Base-by-base conservation (phyloP, 1,140 invertebrate species). In the Branchinecta lindahli region DNA sequence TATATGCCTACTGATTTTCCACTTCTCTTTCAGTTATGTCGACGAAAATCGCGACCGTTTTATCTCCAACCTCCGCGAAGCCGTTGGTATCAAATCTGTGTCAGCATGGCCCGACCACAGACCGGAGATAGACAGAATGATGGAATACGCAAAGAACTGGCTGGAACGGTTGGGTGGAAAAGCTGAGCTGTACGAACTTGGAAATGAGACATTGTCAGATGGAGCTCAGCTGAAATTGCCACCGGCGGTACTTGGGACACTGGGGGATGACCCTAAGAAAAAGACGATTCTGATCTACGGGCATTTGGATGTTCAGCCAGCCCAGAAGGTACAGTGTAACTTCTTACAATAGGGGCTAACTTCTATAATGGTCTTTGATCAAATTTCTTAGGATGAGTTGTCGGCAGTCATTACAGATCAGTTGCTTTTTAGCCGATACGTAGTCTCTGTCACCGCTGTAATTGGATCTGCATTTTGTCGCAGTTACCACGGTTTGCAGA, bases 221-320 rank as follows among this genome's bases (percentile, higher is more conserved):
- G 91, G 89, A 8, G 81, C 79, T 69, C 79, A 84, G 74, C 79
- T 96, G 45, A 84, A 85, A 46, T 79, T 98, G 46, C 96, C 96
- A 0, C 93, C 94, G 45, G 88, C 94, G 9, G 75, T 98, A 21
- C 81, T 96, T n/a, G 94, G 88, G 21, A 81, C 79, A 45, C 81
- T 98, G 66, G 94, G 94, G 71, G 86, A 84, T 73, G 91, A 97
- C 78, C 81, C 86, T 0, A 85, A 85, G 8, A 96, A 95, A 78
- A 90, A 94, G 75, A 99, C 95, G 18, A 84, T 98, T 66, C 85
- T 92, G 68, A 84, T 99, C 67, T 99, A 99, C 81, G 96, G 96
- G 0, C 96, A 99, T 82, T 85, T 99, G 75, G 96, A 99, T 84
- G 96, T 98, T 3, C 96, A 98, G 79, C 95, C 96, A 66, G 96